Percentiles rank a stretch among this genome's conserved stretches.
Conservation (phyloP, 1,140 invertebrate species). For the Drosophila kepulauana region DNA sequence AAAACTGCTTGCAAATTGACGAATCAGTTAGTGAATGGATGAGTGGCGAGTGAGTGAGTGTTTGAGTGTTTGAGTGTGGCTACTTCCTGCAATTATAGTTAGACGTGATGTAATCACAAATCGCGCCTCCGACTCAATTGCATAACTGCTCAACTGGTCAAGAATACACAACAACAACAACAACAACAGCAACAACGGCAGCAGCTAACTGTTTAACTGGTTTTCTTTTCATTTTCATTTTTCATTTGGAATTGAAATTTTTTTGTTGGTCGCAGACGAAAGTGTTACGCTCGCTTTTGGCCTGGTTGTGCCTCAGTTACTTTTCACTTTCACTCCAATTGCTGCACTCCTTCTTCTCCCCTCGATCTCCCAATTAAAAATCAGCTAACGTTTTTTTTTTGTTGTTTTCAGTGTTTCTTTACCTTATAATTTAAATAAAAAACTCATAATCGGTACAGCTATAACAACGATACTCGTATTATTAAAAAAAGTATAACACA, state of each 20-base stretch:
- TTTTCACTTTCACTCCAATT: conserved; percentile 70
- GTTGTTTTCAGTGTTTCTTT: conserved; percentile 68
- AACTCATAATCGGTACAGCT: conserved; percentile 57
- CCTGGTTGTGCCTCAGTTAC: conserved; percentile 42
- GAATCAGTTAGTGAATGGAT: conserved; percentile 5
- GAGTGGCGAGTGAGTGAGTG: conserved; percentile 18
- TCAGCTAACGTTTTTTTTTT: conserved; percentile 33
- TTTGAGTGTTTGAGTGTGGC: conserved; percentile 31
- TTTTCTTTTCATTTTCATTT: conserved; percentile 54
- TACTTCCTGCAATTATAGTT: conserved; percentile 74
- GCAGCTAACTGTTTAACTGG: conserved; percentile 53
- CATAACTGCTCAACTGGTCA: conserved; percentile 74
- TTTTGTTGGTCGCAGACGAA: conserved; percentile 35
- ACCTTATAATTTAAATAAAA: conserved; percentile 81
- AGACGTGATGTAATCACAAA: conserved; percentile 66
- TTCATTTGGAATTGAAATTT: conserved; percentile 54
- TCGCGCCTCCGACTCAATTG: conserved; percentile 46
- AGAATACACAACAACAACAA: conserved; percentile 63
- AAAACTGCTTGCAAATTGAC: conserved; percentile 19
- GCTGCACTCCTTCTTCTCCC: not conserved
- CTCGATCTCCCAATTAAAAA: conserved; percentile 1
- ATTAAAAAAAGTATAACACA: conserved; percentile 75
- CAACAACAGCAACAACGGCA: conserved; percentile 22
- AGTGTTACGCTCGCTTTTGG: conserved; percentile 35
- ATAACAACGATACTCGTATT: conserved; percentile 68